Evolutionary conservation across 2,888 invertebrate species (phyloP), one percentile per base, ranked within the genome.

Genomic region (Augochlorella aurata): DNA sequence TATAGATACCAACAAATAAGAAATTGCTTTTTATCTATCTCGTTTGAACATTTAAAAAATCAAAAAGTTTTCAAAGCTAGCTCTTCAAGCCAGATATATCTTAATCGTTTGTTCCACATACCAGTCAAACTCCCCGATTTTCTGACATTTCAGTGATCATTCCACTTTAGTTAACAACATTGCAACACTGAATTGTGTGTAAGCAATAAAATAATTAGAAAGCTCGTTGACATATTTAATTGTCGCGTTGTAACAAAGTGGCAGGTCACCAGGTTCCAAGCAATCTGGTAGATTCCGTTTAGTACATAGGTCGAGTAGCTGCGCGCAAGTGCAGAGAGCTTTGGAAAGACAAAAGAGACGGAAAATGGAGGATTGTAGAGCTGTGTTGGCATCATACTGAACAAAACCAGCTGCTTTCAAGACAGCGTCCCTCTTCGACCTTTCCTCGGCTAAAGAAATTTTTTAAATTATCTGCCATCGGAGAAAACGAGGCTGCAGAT

Each of bases 291-390:
- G 61, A 61, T 61, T 29, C 16, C 16, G 29, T 61, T 61, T 29
- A 3, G 9, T 29, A 18, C 61, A 12, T 29, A 61, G 61, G 29
- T 61, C 29, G 29, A 61, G 61, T 29, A 14, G 29, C 24, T 24
- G 61, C 61, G 61, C 18, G 16, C 61, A 29, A 61, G 29, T 61
- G 16, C 61, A 29, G 18, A 24, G 29, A 24, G 61, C 29, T 61
- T 61, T 29, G 61, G 16, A 16, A 61, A 61, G 61, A 61, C 29
- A 61, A 61, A 61, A 61, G 61, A 29, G 29, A 61, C 24, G 29
- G 29, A 61, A 61, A 61, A 61, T 61, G 18, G 18, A 16, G 16
- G 61, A 29, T 16, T 10, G 24, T 16, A 9, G 24, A 14, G 61
- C 1, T 61, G 29, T 9, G 9, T 29, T 29, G 24, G 29, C 29